Conservation (phyloP, 2,888 invertebrate species). For the Biston betularia region DNA sequence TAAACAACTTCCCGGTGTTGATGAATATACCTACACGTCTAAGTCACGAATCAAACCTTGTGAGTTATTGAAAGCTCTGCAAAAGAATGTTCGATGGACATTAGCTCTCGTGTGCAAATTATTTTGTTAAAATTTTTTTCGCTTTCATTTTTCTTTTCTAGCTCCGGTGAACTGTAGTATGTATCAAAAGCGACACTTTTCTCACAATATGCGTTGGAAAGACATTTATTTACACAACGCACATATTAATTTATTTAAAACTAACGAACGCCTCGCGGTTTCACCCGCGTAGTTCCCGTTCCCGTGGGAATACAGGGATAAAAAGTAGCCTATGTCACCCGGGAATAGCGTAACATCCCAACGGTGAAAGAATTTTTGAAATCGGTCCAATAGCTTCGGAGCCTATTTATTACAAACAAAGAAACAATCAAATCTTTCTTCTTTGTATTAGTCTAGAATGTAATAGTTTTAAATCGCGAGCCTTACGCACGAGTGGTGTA, state of each 20-base stretch:
- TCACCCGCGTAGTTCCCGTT: no score
- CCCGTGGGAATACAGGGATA: no score
- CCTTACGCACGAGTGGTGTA: background rate
- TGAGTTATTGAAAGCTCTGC: background rate
- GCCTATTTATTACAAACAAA: no score
- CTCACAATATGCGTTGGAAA: constrained; percentile 38
- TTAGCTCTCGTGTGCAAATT: background rate
- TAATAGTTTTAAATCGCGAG: constrained; percentile 24
- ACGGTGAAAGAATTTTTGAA: no score
- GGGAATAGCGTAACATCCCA: no score
- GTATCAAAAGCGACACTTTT: constrained; percentile 48
- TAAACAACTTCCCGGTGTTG: constrained; percentile 31
- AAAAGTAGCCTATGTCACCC: no score
- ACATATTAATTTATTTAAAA: no score
- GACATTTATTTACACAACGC: constrained; percentile 43
- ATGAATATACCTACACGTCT: constrained; percentile 14
- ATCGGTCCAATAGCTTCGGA: no score
- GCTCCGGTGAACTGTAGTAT: constrained; percentile 48
- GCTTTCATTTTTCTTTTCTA: constrained; percentile 58
- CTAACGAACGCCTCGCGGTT: no score
- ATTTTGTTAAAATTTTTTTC: constrained; percentile 53
- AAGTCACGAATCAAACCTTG: background rate
- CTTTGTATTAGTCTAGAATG: no score
- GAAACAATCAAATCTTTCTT: no score
- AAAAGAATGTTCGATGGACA: background rate